Conservation (phyloP, 64 coral and sea anemone species). For the Montipora efflorescens region DNA sequence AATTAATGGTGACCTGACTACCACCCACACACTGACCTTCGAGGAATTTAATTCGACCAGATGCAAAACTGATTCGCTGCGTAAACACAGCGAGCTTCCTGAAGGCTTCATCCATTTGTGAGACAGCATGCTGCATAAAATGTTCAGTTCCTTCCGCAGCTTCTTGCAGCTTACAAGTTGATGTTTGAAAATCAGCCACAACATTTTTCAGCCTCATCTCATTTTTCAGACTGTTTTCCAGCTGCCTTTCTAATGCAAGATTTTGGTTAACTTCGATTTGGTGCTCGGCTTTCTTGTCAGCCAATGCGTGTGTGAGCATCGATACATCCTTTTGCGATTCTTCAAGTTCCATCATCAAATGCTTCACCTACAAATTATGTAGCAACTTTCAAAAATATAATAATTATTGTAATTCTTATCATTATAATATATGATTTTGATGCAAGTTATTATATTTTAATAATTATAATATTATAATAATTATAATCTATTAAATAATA, state of each 20-base stretch:
- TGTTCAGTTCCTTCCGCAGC: conserved; percentile 26
- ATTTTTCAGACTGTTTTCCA: conserved; percentile 39
- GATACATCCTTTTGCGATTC: conserved; percentile 37
- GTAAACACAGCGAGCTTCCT: conserved; percentile 54
- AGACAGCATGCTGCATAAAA: conserved; percentile 16
- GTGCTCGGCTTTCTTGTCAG: conserved; percentile 84
- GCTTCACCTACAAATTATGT: conserved; percentile 49
- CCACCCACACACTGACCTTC: conserved; percentile 58
- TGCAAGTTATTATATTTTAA: too few species aligned
- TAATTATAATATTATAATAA: too few species aligned
- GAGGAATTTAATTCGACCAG: conserved; percentile 82
- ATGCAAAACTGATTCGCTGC: conserved; percentile 88
- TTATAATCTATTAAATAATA: too few species aligned
- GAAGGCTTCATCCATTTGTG: conserved; percentile 74
- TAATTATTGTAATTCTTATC: not conserved
- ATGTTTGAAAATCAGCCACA: conserved; percentile 18
- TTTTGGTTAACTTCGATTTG: conserved; percentile 81
- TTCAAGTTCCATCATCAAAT: conserved; percentile 57
- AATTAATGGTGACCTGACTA: too few species aligned
- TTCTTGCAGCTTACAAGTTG: not conserved
- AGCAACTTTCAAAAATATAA: too few species aligned
- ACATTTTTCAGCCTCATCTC: conserved; percentile 45
- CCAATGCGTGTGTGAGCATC: conserved; percentile 53
- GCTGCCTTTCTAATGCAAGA: conserved; percentile 43
- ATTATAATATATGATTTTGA: not conserved